Conservation (phyloP, 2,888 invertebrate genomes). For the Drosophila robusta region DNA sequence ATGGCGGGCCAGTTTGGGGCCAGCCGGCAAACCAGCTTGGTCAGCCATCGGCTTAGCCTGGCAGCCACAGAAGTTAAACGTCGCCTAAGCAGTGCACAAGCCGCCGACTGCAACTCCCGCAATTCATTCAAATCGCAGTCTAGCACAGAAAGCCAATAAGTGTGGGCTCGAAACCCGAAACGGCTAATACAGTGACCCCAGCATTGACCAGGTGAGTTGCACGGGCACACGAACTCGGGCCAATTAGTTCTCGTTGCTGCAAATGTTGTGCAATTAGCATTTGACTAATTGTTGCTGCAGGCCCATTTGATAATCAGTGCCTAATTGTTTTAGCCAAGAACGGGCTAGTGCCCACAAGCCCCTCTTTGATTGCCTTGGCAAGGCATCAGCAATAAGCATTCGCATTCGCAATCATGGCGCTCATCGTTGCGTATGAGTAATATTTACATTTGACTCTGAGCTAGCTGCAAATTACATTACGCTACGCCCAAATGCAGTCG, state of each 20-base stretch:
- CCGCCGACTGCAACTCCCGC: conserved; percentile 29
- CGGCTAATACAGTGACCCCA: conserved; percentile 16
- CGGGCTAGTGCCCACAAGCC: not conserved
- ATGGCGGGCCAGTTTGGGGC: conserved; percentile 53
- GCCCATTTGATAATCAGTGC: conserved; percentile 42
- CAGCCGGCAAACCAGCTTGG: conserved; percentile 64
- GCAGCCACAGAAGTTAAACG: conserved; percentile 67
- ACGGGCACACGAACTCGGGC: not conserved
- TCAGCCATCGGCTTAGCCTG: conserved; percentile 41
- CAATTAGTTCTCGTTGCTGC: not conserved
- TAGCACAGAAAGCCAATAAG: conserved; percentile 5
- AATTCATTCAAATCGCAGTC: conserved; percentile 35
- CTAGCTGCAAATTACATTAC: conserved; percentile 68
- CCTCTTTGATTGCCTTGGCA: not conserved
- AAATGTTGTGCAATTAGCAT: conserved; percentile 47
- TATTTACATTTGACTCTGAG: conserved; percentile 56
- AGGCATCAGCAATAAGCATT: not conserved
- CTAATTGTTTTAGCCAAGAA: conserved; percentile 38
- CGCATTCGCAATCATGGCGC: conserved; percentile 31
- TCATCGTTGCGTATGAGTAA: conserved; percentile 69
- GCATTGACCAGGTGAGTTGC: conserved; percentile 24
- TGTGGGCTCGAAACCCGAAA: not conserved
- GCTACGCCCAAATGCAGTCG: conserved; percentile 37
- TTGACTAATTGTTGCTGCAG: conserved; percentile 49
- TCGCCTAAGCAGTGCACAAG: conserved; percentile 72